Conservation (phyloP, 1,140 invertebrate genomes). For the Cydia fagiglandana region DNA sequence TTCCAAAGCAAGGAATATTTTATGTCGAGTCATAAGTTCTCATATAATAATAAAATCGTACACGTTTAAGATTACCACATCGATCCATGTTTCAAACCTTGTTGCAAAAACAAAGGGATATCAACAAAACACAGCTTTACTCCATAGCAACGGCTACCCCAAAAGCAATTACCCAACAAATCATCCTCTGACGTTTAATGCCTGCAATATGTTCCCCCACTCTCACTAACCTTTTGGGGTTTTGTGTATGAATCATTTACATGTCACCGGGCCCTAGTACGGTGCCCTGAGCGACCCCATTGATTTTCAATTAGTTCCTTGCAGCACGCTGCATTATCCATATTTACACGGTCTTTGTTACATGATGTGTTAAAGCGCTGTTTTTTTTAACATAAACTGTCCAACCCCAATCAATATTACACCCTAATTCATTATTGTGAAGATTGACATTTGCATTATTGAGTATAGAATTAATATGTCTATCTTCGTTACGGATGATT, state of each 20-base stretch:
- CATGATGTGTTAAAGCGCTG: slow-evolving; percentile 65
- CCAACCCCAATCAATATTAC: slow-evolving; percentile 40
- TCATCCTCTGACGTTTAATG: slow-evolving; percentile 77
- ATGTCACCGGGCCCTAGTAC: slow-evolving; percentile 62
- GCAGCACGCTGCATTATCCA: slow-evolving; percentile 73
- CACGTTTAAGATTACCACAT: neutral
- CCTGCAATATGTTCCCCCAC: slow-evolving; percentile 75
- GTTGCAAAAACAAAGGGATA: slow-evolving; percentile 60
- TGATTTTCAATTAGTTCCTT: slow-evolving; percentile 78
- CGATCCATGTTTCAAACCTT: neutral
- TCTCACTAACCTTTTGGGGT: slow-evolving; percentile 51
- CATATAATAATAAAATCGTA: too few relatives aligned
- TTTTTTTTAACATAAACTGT: slow-evolving; percentile 35
- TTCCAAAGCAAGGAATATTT: too few relatives aligned
- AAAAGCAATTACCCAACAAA: slow-evolving; percentile 78
- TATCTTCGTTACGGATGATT: slow-evolving; percentile 74
- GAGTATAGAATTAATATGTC: slow-evolving; percentile 64
- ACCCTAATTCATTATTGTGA: slow-evolving; percentile 44
- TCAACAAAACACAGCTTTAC: slow-evolving; percentile 65
- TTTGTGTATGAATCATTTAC: slow-evolving; percentile 69
- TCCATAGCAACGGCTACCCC: slow-evolving; percentile 66
- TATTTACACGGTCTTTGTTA: slow-evolving; percentile 72
- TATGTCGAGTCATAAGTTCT: too few relatives aligned
- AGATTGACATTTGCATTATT: slow-evolving; percentile 42
- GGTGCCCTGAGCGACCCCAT: slow-evolving; percentile 65